These are phyloP conservation scores for Ceraclea dissimilis DNA, from an alignment of 2,888 invertebrate species.

Conservation along the genomic window DNA sequence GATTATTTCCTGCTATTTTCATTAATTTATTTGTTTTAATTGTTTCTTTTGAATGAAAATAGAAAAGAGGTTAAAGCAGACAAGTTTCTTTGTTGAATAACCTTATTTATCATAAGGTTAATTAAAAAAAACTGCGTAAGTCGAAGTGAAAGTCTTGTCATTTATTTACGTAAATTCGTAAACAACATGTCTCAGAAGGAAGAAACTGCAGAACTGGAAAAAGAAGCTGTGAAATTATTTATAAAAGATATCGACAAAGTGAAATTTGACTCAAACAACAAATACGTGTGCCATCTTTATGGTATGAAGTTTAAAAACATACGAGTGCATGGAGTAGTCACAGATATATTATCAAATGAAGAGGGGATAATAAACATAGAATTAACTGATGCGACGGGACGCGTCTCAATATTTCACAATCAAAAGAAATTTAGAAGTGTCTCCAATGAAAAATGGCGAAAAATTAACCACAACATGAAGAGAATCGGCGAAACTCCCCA, in stretches of 20 bases:
- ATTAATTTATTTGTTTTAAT: too few relatives aligned
- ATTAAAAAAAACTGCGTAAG: too few relatives aligned
- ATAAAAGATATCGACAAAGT: conserved; percentile 8
- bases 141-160: too few relatives aligned
- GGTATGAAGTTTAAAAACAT: conserved; percentile 15
- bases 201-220: conserved; percentile 8
- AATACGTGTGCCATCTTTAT: conserved; percentile 4
- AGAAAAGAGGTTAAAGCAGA: too few relatives aligned
- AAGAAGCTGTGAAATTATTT: conserved; percentile 9
- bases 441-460: neutral
- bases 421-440: neutral
- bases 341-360: conserved; percentile 1
- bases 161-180: too few relatives aligned
- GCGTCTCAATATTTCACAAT: conserved; percentile 7
- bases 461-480: neutral
- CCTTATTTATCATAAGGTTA: too few relatives aligned
- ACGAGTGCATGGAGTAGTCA: conserved; percentile 10
- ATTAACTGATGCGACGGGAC: conserved; percentile 11
- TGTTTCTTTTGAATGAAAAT: too few relatives aligned
- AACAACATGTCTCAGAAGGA: too few relatives aligned
- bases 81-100: too few relatives aligned
- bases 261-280: neutral
- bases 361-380: neutral
- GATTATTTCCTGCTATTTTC: too few relatives aligned
- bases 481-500: neutral